Conservation (phyloP, 37 sponge, comb jelly and placozoan genomes). For the Theonella swinhoei region DNA sequence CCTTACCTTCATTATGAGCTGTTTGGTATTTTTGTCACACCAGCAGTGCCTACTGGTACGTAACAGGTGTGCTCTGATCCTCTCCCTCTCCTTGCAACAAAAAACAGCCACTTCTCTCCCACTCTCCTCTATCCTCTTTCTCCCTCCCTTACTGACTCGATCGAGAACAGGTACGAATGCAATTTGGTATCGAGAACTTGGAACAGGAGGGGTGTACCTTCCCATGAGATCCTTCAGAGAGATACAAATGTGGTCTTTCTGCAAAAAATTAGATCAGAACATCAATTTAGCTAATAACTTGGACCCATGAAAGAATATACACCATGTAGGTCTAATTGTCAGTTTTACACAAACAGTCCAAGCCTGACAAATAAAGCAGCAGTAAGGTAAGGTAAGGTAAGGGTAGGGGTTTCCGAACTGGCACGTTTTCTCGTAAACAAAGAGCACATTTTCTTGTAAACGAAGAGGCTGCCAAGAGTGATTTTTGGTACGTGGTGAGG, state of each 20-base stretch:
- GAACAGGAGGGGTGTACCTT: constrained; percentile 59
- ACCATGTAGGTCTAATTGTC: too few species aligned
- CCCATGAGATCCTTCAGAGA: constrained; percentile 41
- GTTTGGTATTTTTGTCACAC: constrained; percentile 35
- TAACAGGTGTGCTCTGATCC: constrained; percentile 13
- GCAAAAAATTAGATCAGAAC: too few species aligned
- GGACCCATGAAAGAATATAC: too few species aligned
- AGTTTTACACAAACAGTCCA: too few species aligned
- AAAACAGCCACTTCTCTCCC: not conserved
- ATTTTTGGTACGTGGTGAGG: too few species aligned
- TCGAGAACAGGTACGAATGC: not conserved
- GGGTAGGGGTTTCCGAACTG: too few species aligned
- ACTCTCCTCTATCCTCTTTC: not conserved
- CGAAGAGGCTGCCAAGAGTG: too few species aligned
- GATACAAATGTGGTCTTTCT: constrained; percentile 54
- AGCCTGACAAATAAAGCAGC: too few species aligned
- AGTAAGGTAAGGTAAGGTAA: too few species aligned
- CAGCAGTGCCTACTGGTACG: constrained; percentile 47
- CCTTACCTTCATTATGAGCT: not conserved
- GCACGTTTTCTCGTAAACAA: too few species aligned
- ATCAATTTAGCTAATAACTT: too few species aligned
- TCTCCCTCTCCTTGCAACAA: not conserved
- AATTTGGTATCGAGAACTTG: constrained; percentile 43
- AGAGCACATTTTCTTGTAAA: too few species aligned
- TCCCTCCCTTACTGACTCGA: not conserved